Evolutionary conservation across 2,113 vertebrate genomes (phyloP), one percentile per base, ranked within the genome.

Genomic region (Ictidomys tridecemlineatus): DNA sequence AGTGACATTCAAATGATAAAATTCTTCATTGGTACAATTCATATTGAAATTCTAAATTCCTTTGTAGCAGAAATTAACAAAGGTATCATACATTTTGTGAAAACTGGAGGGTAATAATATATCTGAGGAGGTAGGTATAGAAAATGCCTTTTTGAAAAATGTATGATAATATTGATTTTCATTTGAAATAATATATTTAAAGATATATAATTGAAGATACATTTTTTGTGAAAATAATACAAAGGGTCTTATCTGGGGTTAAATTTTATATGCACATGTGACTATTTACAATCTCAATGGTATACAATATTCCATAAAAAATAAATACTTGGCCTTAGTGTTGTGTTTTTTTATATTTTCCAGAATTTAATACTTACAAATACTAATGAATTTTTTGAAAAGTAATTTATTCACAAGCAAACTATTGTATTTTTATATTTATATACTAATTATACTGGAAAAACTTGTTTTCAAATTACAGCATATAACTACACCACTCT

Each of bases 1-100:
- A 84, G 56, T 73, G 84, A 94, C 84, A 96, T 95, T 98, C 72
- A 93, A 85, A 78, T 95, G 37, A 56, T 91, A 89, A 97, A 95
- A 93, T 87, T 95, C n/a, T 95, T 95, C 34, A 42, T 4, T 48
- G 13, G 13, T 74, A 61, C 63, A 93, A 93, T 84, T 85, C 48
- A 89, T 67, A 89, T 26, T 94, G 61, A 90, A 96, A 95, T 89
- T 96, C 37, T 79, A 89, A 89, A 84, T 94, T 94, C 45, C 6
- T 72, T 42, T 76, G 11, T 73, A 85, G 67, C 2, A 73, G 70
- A 94, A 95, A 97, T 90, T 63, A 76, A 84, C 8, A 93, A 51
- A 45, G n/a, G 28, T 56, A 56, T 48, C 70, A 84, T 7, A 61
- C 76, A 94, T 28, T 76, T 96, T 80, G 24, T 95, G 65, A 87